Evolutionary conservation across 2,797 vertebrate species (phyloP), one percentile per base, ranked within the genome.

Genomic region (Enteromius anoplus): DNA sequence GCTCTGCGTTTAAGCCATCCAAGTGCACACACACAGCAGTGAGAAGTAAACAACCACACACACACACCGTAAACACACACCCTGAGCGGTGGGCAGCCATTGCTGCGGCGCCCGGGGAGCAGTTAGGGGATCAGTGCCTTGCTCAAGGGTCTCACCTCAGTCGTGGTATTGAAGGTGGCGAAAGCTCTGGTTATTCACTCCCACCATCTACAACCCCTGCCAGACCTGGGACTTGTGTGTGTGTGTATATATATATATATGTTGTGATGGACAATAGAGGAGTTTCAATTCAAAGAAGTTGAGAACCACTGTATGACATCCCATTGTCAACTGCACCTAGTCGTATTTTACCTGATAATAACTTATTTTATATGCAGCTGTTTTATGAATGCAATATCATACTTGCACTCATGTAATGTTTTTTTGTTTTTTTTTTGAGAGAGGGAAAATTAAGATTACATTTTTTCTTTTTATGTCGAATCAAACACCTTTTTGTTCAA

Each of bases 391-490:
- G 26, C 26, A 40, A 66, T 21, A 66, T 66, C 6, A 37, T 19
- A 37, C 29, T 66, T 66, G 29, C 7, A 65, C 29, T 65, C 29
- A 37, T 19, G 17, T 10, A 17, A 21, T 66, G 9, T 19, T 34
- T 15, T 55, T 9, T 23, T 26, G 14, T 26, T 12, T 26, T 60
- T 60, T 12, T 3, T 32, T 32, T 32, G 53, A 23, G 53, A n/a
- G 53, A 42, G 21, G 14, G n/a, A 26, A 69, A 45, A 37, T 26
- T 0, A 60, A 15, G 3, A 42, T 2, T 37, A 34, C 3, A 0
- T 64, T 5, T 66, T 29, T 19, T 11, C 47, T 76, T 87, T 78
- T 82, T 32, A 83, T 77, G 45, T 85, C 17, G 49, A 23, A 82
- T 80, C 75, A 71, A 84, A 80, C 66, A 69, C 42, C 34, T 84